Evolutionary conservation across 2,888 invertebrate genomes (phyloP).

Genomic region (Psylliodes chrysocephalus): DNA sequence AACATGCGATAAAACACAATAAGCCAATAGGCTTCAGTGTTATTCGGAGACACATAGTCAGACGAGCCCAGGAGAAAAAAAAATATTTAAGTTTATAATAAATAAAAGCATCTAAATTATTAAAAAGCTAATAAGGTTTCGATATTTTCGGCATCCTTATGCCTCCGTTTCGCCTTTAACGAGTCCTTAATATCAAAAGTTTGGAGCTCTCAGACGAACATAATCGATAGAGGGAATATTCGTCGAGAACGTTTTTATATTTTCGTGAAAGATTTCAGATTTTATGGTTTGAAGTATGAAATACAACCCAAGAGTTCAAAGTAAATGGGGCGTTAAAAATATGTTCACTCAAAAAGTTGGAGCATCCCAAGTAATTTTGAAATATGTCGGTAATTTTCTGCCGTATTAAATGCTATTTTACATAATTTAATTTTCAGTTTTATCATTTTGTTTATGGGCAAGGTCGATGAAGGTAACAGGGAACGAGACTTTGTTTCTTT

Average conservation of each 20-base stretch:
- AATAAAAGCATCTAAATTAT: neutral
- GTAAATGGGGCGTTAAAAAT: slow-evolving; percentile 39
- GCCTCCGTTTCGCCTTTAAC: slow-evolving; percentile 13
- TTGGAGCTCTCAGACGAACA: slow-evolving; percentile 9
- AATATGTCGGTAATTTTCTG: slow-evolving; percentile 23
- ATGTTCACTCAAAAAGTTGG: slow-evolving; percentile 18
- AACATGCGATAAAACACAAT: no score
- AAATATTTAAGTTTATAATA: no score
- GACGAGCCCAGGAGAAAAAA: no score
- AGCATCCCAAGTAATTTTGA: slow-evolving; percentile 25
- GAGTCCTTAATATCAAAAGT: slow-evolving; percentile 24
- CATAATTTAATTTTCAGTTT: slow-evolving; percentile 11
- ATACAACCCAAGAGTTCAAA: slow-evolving; percentile 35
- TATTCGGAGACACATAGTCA: no score
- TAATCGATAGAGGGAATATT: slow-evolving; percentile 21
- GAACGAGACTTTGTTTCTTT: no score
- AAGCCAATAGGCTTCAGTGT: no score
- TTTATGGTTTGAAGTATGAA: slow-evolving; percentile 39
- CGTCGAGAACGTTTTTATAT: slow-evolving; percentile 35
- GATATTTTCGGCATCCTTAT: slow-evolving; percentile 1
- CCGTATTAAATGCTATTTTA: slow-evolving; percentile 17
- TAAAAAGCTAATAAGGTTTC: slow-evolving; percentile 17
- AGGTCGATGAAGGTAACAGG: neutral
- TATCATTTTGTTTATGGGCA: neutral
- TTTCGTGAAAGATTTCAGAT: slow-evolving; percentile 35